These are phyloP conservation scores for Crocallis elinguaria DNA, from an alignment of 2,888 invertebrate species.

Conservation along the genomic window DNA sequence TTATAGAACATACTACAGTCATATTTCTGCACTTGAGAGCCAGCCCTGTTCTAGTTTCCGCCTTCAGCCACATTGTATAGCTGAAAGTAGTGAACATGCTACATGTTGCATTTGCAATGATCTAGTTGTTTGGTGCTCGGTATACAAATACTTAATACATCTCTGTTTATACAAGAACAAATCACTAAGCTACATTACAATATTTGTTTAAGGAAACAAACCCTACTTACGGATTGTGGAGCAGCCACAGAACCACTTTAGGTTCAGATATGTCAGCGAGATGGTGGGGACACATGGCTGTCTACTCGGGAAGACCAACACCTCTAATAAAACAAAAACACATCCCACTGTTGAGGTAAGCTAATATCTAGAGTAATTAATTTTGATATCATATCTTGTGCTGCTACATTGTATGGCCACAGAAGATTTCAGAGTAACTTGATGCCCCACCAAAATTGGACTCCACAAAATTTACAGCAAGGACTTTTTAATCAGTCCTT, in stretches of 20 bases:
- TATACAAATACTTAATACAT: no score
- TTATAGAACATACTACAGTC: no score
- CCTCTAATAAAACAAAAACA: slow-evolving; percentile 85
- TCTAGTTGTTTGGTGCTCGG: no score
- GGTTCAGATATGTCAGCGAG: slow-evolving; percentile 94
- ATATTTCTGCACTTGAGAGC: no score
- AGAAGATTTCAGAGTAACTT: no score
- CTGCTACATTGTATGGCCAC: neutral
- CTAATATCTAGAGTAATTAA: slow-evolving; percentile 5
- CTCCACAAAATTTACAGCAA: no score
- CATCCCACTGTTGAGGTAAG: slow-evolving; percentile 91
- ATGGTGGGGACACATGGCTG: slow-evolving; percentile 95
- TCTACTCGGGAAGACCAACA: slow-evolving; percentile 86
- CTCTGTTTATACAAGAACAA: neutral
- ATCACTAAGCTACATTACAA: neutral
- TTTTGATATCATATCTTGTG: neutral
- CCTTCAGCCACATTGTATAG: no score
- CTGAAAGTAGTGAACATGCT: no score
- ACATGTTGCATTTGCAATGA: neutral
- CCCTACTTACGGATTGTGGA: slow-evolving; percentile 87
- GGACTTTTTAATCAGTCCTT: no score
- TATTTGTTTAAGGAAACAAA: slow-evolving; percentile 46
- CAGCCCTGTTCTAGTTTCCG: no score
- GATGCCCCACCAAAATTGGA: no score
- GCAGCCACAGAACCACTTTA: slow-evolving; percentile 91